Evolutionary conservation across 2,113 vertebrate species (phyloP).

Genomic region (Genyomyrus donnyi): DNA sequence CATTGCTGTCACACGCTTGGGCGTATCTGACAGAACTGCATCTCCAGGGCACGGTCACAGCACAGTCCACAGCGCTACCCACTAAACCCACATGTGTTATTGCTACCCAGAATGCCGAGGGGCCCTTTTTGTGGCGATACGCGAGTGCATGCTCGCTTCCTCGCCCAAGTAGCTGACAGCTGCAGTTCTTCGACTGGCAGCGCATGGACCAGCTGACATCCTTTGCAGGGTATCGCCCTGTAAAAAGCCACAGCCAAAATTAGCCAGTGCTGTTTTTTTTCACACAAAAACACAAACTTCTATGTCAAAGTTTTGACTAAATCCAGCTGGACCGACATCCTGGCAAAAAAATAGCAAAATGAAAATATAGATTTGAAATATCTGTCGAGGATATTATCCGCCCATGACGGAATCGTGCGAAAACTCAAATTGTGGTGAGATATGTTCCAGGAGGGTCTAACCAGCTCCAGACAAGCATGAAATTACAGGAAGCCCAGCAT

Average conservation of each 20-base stretch:
- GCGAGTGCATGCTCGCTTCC: too few relatives aligned
- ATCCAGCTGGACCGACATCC: neutral
- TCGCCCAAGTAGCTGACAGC: neutral
- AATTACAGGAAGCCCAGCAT: conserved; percentile 20
- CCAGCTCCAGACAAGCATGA: conserved; percentile 2
- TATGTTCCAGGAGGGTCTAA: conserved; percentile 5
- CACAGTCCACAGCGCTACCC: neutral
- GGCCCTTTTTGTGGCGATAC: neutral
- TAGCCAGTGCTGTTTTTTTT: neutral
- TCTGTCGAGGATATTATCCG: neutral
- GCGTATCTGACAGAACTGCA: neutral
- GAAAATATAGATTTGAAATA: neutral
- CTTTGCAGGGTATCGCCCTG: neutral
- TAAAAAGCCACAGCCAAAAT: neutral
- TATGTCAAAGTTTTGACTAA: neutral
- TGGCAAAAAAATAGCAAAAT: neutral
- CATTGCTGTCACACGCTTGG: neutral
- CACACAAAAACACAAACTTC: neutral
- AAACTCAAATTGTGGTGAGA: conserved; percentile 10
- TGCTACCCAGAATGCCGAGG: neutral
- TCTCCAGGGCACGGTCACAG: neutral
- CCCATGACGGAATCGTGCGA: conserved; percentile 5
- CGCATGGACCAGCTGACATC: neutral
- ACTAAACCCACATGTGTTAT: neutral
- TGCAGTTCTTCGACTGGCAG: neutral